Conservation (phyloP, 2,797 vertebrate genomes). For the Schizopygopsis malacanthus region DNA sequence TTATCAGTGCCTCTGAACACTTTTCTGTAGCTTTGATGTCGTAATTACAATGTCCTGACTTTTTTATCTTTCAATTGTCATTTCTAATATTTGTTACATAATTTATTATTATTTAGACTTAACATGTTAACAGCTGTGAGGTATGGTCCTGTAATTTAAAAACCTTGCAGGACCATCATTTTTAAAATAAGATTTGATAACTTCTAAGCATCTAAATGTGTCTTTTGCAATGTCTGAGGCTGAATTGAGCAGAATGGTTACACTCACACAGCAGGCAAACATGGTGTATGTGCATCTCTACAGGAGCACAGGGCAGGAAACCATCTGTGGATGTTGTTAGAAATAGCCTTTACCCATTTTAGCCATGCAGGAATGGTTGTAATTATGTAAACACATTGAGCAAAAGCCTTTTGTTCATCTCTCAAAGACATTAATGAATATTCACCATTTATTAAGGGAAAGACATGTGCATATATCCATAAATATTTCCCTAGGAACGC, state of each 20-base stretch:
- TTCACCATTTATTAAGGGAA: not conserved
- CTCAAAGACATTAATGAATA: constrained; percentile 19
- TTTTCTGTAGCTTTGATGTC: not conserved
- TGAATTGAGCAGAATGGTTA: not conserved
- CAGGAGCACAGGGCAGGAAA: constrained; percentile 21
- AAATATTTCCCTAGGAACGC: constrained; percentile 17
- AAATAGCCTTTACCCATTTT: constrained; percentile 7
- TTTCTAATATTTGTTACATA: not conserved
- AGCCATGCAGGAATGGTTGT: not conserved
- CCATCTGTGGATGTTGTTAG: constrained; percentile 44
- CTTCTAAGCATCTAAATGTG: not conserved
- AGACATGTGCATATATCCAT: constrained; percentile 1
- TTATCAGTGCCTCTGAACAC: not conserved
- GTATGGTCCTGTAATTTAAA: too few species aligned
- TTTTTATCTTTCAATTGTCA: not conserved
- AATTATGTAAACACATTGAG: not conserved
- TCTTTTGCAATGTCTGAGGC: not conserved
- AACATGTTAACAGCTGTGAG: not conserved
- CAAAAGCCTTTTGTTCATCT: not conserved
- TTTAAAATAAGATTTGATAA: not conserved
- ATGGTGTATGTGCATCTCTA: constrained; percentile 24
- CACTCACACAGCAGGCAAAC: not conserved
- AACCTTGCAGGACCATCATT: too few species aligned
- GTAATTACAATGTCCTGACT: not conserved
- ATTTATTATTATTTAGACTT: not conserved